Evolutionary conservation across 2,888 invertebrate genomes (phyloP).

Genomic region (Hypsopygia costalis): DNA sequence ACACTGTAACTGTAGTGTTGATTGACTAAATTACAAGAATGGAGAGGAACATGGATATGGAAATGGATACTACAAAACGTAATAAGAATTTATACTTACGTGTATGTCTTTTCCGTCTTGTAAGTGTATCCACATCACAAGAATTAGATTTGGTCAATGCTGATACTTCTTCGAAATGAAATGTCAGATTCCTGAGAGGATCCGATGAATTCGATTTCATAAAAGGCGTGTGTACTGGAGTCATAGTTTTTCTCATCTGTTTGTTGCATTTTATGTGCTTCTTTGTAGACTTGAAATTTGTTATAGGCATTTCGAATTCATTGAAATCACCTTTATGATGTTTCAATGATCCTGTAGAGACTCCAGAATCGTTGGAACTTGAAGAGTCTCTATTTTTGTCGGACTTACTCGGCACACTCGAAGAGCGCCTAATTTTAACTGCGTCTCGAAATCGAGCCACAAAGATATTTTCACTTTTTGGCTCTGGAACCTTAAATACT

Average conservation of each 20-base stretch:
- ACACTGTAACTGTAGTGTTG: too few relatives aligned
- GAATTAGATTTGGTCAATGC: constrained; percentile 82
- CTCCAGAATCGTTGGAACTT: constrained; percentile 86
- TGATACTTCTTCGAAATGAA: constrained; percentile 82
- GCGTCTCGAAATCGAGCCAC: constrained; percentile 73
- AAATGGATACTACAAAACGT: too few relatives aligned
- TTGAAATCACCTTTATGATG: constrained; percentile 82
- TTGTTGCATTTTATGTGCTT: constrained; percentile 67
- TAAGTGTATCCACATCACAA: constrained; percentile 82
- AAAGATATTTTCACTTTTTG: constrained; percentile 61
- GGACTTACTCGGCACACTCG: constrained; percentile 85
- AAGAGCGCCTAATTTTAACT: constrained; percentile 83
- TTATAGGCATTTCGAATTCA: constrained; percentile 80
- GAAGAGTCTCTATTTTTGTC: constrained; percentile 85
- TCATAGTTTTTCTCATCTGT: constrained; percentile 63
- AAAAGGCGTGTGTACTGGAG: constrained; percentile 77
- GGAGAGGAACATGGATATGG: too few relatives aligned
- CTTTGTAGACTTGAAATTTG: constrained; percentile 69
- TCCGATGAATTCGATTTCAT: constrained; percentile 83
- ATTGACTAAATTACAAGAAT: too few relatives aligned
- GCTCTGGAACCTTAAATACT: constrained; percentile 62
- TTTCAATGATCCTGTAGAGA: constrained; percentile 83
- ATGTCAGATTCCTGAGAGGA: constrained; percentile 81
- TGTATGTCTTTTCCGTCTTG: constrained; percentile 69
- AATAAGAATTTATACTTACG: constrained; percentile 53